These are phyloP conservation scores for Lytechinus pictus DNA, from an alignment of 35 echinoderm and acorn worm species.

Conservation along the genomic window DNA sequence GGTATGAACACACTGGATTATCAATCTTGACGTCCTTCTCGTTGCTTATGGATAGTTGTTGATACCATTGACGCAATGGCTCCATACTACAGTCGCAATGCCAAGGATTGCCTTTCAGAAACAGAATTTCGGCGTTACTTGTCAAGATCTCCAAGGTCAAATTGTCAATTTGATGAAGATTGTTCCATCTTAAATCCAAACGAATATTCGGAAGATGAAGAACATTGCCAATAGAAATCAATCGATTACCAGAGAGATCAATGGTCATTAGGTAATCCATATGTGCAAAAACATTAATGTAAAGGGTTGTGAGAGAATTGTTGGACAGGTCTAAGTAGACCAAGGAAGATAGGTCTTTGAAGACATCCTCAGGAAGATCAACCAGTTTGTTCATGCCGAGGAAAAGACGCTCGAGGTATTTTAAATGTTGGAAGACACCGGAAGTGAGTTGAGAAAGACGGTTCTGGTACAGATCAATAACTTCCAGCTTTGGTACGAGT, in stretches of 20 bases:
- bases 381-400: constrained; percentile 41
- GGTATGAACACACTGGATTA: not conserved
- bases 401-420: not conserved
- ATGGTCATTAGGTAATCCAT: not conserved
- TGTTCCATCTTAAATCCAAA: constrained; percentile 16
- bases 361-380: not conserved
- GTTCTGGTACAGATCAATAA: constrained; percentile 21
- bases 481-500: constrained; percentile 8
- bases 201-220: not conserved
- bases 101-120: constrained; percentile 14
- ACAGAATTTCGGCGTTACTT: not conserved
- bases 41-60: not conserved
- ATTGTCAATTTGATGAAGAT: not conserved
- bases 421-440: not conserved
- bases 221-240: not conserved
- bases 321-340: constrained; percentile 17
- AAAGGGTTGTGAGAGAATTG: not conserved
- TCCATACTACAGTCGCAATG: not conserved
- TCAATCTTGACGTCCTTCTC: not conserved
- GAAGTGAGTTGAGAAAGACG: not conserved
- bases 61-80: constrained; percentile 11
- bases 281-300: not conserved
- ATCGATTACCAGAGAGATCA: constrained; percentile 6
- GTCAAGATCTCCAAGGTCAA: not conserved
- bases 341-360: not conserved